Base-by-base conservation (phyloP, 2,888 invertebrate genomes). In the Mythimna impura region DNA sequence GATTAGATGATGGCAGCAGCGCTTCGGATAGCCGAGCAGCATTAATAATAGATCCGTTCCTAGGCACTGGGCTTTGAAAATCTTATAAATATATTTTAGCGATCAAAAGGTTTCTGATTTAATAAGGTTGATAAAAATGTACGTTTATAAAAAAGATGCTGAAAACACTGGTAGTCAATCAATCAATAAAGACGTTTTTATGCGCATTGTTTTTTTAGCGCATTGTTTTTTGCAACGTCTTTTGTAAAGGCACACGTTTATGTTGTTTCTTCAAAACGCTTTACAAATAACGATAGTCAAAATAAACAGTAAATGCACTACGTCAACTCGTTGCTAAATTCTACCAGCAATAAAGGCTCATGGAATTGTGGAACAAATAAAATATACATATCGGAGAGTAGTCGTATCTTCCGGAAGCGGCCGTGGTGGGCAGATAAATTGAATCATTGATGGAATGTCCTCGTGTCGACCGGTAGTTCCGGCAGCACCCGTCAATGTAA, bases 391-490 rank as follows among this genome's bases (percentile, higher is more conserved):
- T 61, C 58, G 36, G 14, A 66, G 81, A 66, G 61, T 75, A 78
- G 61, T 73, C 58, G 76, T 76, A 75, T 72, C 62, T 70, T 68
- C 82, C 83, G 82, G 77, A 78, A 80, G 62, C 75, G 64, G 78
- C 64, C 62, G 79, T 65, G 80, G 80, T 81, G 84, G 84, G 77
- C 81, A 83, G 87, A 89, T 88, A 88, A 89, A 92, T 89, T 89
- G 89, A 92, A 92, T 91, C 89, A 92, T 91, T 89, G 88, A 90
- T 91, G 84, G 73, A 81, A 85, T 84, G 86, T 87, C 85, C 86
- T 83, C 80, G 85, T 83, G 79, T 68, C 74, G 66, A 67, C 69
- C 80, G 82, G 76, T 84, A 83, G 70, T 86, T 86, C 81, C 71
- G 77, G 71, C 73, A 76, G 78, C 76, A 74, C 65, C 81, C 84